Evolutionary conservation across 2,797 vertebrate species (phyloP).

Genomic region (Sciurus vulgaris): DNA sequence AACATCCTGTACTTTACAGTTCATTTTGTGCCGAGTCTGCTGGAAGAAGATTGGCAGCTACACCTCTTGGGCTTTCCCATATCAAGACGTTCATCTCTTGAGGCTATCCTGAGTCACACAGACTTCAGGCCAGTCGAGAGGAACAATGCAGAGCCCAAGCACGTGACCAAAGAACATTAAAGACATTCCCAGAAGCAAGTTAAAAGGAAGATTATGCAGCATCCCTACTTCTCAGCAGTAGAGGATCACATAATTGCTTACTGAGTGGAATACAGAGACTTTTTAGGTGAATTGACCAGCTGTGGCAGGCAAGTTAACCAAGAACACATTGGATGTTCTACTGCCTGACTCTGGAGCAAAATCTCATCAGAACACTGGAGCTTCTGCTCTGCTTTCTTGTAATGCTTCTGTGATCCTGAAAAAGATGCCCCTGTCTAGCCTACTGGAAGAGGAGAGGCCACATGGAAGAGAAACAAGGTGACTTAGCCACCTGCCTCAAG

Average conservation of each 20-base stretch:
- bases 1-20: slow-evolving; percentile 63
- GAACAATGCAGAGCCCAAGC: slow-evolving; percentile 24
- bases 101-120: slow-evolving; percentile 75
- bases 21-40: slow-evolving; percentile 36
- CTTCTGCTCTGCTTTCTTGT: background rate
- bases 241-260: background rate
- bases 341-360: background rate
- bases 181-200: slow-evolving; percentile 17
- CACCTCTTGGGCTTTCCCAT: slow-evolving; percentile 82
- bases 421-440: background rate
- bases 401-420: background rate
- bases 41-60: slow-evolving; percentile 76
- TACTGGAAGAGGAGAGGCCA: background rate
- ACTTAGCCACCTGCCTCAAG: background rate
- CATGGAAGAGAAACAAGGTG: background rate
- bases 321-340: background rate
- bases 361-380: background rate
- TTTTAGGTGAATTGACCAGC: background rate
- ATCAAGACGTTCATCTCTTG: slow-evolving; percentile 86
- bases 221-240: background rate
- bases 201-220: slow-evolving; percentile 51
- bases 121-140: slow-evolving; percentile 11
- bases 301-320: background rate
- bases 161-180: background rate
- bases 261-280: background rate